These are phyloP conservation scores for Hydra vulgaris DNA, from an alignment of 30 jellyfish, hydroid and myxozoan genomes.

Conservation along the genomic window DNA sequence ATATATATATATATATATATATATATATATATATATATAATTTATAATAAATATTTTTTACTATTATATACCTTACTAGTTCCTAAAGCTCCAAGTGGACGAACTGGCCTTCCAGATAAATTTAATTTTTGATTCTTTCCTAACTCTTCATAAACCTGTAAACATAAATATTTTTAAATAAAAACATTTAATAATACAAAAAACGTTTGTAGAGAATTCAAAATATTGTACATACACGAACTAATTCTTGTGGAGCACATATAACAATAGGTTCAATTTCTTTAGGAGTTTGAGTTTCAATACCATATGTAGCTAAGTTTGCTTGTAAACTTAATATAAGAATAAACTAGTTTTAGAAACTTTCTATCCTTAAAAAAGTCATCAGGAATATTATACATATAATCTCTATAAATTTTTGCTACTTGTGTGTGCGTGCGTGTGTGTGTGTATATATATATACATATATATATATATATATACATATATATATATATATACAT, in stretches of 20 bases:
- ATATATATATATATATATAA: too few relatives aligned
- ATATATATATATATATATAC: too few relatives aligned
- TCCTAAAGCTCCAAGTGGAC: slow-evolving; percentile 92
- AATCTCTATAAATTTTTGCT: too few relatives aligned
- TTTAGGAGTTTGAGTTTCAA: slow-evolving; percentile 85
- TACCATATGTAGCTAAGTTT: slow-evolving; percentile 91
- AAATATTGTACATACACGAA: slow-evolving; percentile 64
- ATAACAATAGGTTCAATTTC: slow-evolving; percentile 86
- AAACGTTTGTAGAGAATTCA: too few relatives aligned
- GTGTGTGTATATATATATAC: too few relatives aligned
- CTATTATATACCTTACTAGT: slow-evolving; percentile 96
- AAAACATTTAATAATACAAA: too few relatives aligned
- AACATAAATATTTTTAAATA: background rate
- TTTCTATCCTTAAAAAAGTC: background rate
- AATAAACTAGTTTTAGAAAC: background rate
- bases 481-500: too few relatives aligned
- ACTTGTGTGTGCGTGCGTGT: too few relatives aligned
- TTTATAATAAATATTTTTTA: too few relatives aligned
- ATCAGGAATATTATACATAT: background rate
- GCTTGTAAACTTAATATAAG: slow-evolving; percentile 50
- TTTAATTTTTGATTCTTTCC: slow-evolving; percentile 76
- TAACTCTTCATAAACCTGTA: slow-evolving; percentile 62
- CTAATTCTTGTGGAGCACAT: slow-evolving; percentile 74
- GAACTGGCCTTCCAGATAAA: slow-evolving; percentile 83
- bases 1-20: too few relatives aligned